A percentile compares a stretch with the other conserved stretches of the same genome.
Conservation (phyloP, 2,888 invertebrate species). For the Cheiracanthium punctorium region DNA sequence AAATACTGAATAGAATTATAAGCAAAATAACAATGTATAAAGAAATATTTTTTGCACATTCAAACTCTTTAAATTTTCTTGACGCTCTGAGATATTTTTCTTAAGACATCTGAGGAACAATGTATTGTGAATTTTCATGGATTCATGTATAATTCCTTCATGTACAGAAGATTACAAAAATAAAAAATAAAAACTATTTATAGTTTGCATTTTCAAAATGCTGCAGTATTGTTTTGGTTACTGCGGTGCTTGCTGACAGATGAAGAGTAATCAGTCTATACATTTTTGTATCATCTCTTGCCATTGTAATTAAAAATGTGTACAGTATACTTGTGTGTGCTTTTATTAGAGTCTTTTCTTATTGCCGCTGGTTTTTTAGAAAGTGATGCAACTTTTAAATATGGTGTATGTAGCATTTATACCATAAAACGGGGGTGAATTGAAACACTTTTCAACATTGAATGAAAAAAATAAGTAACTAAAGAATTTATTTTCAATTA, state of each 20-base stretch:
- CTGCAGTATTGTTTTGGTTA: conserved; percentile 53
- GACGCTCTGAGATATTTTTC: not conserved
- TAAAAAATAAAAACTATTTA: conserved; percentile 35
- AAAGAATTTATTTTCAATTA: no score
- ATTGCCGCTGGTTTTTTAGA: no score
- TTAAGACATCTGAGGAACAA: not conserved
- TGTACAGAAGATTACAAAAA: no score
- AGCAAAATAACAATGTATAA: not conserved
- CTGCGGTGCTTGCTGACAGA: conserved; percentile 48
- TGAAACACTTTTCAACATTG: no score
- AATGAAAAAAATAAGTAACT: no score
- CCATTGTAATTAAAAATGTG: conserved; percentile 69
- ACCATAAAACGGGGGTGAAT: no score
- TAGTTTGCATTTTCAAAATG: conserved; percentile 14
- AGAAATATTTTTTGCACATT: not conserved
- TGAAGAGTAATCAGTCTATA: conserved; percentile 49
- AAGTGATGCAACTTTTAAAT: no score
- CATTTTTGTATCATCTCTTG: conserved; percentile 66
- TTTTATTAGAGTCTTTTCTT: no score
- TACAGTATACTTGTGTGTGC: conserved; percentile 36
- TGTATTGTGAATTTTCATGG: not conserved
- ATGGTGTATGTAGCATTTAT: no score
- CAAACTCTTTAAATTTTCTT: not conserved
- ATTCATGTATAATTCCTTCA: not conserved
- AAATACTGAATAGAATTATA: not conserved